phyloP scores from a whole-genome alignment of 2,888 invertebrate genomes.

The Neoscelio sp. region DNA sequence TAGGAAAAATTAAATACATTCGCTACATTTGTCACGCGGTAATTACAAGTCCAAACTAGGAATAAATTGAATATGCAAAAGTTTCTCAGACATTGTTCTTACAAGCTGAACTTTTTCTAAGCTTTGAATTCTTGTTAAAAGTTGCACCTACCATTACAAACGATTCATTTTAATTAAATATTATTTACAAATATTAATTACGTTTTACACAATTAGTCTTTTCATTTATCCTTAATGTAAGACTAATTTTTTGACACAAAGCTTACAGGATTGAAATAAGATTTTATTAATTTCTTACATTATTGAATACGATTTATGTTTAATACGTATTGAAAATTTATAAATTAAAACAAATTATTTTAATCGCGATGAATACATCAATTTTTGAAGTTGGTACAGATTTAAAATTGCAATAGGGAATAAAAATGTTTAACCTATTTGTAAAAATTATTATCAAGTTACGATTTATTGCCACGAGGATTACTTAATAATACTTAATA shows the following conservation, averaged over 20 bases:
- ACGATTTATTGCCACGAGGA: constrained; percentile 19
- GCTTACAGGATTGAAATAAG: too few species aligned
- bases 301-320: neutral
- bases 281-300: too few species aligned
- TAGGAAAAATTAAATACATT: constrained; percentile 11
- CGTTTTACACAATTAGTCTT: neutral
- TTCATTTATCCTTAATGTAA: neutral
- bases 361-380: too few species aligned
- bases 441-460: neutral
- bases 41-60: constrained; percentile 28
- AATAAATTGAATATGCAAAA: constrained; percentile 53
- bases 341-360: too few species aligned
- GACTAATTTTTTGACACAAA: constrained; percentile 1
- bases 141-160: constrained; percentile 20
- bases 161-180: constrained; percentile 46
- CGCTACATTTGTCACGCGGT: constrained; percentile 17
- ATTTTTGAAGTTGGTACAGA: too few species aligned
- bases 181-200: constrained; percentile 19
- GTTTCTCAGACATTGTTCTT: constrained; percentile 47
- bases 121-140: constrained; percentile 47
- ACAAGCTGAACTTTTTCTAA: constrained; percentile 31
- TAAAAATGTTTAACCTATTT: neutral
- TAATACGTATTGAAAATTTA: too few species aligned
- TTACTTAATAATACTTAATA: constrained; percentile 1
- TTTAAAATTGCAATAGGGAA: too few species aligned